A percentile compares a stretch with the other conserved stretches of the same genome.
These are phyloP conservation scores for Laupala kohalensis DNA, from an alignment of 1,140 invertebrate genomes.

Conservation along the genomic window DNA sequence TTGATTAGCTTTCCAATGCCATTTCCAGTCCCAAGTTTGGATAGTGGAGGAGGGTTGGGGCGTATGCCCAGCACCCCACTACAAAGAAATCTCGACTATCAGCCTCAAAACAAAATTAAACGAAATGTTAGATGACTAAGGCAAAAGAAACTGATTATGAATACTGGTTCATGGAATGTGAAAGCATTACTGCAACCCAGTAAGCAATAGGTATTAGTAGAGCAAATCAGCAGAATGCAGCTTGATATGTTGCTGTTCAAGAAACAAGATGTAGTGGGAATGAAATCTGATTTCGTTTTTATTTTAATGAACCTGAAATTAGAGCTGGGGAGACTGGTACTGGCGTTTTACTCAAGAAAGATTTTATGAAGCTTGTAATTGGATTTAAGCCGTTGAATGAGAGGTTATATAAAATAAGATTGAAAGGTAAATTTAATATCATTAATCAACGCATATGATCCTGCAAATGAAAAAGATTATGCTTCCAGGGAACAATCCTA, in stretches of 20 bases:
- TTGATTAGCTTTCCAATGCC: no score
- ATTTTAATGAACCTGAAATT: background rate
- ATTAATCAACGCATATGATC: background rate
- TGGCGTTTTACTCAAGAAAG: background rate
- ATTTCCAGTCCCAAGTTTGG: no score
- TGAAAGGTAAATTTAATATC: background rate
- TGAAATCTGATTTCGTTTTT: background rate
- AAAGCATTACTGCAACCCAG: no score
- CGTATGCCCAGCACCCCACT: no score
- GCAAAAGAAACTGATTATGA: no score
- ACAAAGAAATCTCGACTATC: no score
- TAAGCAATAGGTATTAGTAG: no score
- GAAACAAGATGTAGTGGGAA: background rate
- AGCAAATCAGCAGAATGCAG: background rate
- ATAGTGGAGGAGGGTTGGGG: no score
- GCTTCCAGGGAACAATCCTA: conserved; percentile 12
- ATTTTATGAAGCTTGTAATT: background rate
- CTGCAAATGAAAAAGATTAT: background rate
- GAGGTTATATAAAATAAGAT: background rate
- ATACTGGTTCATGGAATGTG: no score
- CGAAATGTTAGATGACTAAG: no score
- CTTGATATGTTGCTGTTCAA: background rate
- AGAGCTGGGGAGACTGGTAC: background rate
- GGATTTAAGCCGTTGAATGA: background rate
- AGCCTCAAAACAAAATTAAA: no score